Evolutionary conservation across 2,888 invertebrate species (phyloP).

Genomic region (Pyrrhosoma nymphula): DNA sequence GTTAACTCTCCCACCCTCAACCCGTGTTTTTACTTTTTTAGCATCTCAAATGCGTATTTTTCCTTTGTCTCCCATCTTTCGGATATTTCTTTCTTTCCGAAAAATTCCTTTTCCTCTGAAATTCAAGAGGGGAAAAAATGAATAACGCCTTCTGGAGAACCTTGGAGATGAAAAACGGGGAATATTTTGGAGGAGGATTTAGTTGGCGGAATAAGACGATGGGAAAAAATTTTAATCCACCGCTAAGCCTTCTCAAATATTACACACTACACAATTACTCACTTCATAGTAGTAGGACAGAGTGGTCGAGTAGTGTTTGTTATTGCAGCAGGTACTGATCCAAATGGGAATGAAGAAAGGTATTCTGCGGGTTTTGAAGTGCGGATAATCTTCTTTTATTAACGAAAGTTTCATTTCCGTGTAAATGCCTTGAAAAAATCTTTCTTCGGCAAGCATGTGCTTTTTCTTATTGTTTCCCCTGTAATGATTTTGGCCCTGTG

Average conservation of each 20-base stretch:
- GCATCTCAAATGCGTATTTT: slow-evolving; percentile 5
- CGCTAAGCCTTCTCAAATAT: not conserved
- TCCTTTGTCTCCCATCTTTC: not conserved
- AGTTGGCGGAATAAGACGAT: not conserved
- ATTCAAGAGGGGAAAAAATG: not conserved
- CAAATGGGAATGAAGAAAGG: too few species aligned
- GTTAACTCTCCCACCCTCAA: not conserved
- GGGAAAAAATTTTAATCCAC: not conserved
- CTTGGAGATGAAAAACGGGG: not conserved
- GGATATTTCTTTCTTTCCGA: not conserved
- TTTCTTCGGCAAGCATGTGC: too few species aligned
- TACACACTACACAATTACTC: not conserved
- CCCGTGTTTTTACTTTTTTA: not conserved
- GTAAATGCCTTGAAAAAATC: too few species aligned
- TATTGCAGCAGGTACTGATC: too few species aligned
- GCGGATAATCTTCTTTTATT: too few species aligned
- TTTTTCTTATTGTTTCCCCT: too few species aligned
- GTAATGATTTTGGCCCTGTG: too few species aligned
- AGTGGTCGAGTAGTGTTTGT: too few species aligned
- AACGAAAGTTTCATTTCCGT: too few species aligned
- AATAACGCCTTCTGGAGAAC: not conserved
- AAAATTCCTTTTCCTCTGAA: not conserved
- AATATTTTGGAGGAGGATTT: not conserved
- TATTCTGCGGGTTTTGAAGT: too few species aligned
- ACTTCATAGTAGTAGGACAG: too few species aligned